Evolutionary conservation across 1,140 invertebrate species (phyloP).

Genomic region (Battus philenor): DNA sequence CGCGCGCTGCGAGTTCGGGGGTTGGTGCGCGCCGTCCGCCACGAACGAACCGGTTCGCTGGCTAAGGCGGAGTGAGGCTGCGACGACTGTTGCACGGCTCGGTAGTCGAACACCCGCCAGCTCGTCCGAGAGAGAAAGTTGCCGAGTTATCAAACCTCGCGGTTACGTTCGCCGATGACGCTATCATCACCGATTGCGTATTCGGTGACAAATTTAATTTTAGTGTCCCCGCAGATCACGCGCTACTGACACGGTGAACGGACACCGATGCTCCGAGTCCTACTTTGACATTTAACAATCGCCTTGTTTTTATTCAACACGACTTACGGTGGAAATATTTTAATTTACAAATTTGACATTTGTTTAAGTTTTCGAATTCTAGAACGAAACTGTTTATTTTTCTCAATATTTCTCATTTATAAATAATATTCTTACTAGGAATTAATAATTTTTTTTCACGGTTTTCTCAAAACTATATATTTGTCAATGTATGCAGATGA

Average conservation of each 20-base stretch:
- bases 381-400: no score
- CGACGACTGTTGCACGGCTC: slow-evolving; percentile 29
- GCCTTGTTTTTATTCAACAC: slow-evolving; percentile 22
- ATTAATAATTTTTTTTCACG: no score
- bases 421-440: no score
- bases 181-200: slow-evolving; percentile 65
- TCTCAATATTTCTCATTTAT: no score
- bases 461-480: no score
- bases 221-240: slow-evolving; percentile 42
- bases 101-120: slow-evolving; percentile 18
- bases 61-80: slow-evolving; percentile 51
- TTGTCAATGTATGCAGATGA: no score
- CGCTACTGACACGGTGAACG: slow-evolving; percentile 65
- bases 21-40: slow-evolving; percentile 46
- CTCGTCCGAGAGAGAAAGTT: slow-evolving; percentile 59
- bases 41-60: slow-evolving; percentile 44
- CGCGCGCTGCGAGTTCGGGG: slow-evolving; percentile 23
- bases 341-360: no score
- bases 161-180: slow-evolving; percentile 68
- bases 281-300: slow-evolving; percentile 33
- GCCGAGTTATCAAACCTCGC: slow-evolving; percentile 64
- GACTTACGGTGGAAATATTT: no score
- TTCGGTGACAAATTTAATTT: slow-evolving; percentile 66
- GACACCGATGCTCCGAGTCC: slow-evolving; percentile 30
- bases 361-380: no score